Conservation (phyloP, 2,888 invertebrate genomes). For the Morinoia aosen region DNA sequence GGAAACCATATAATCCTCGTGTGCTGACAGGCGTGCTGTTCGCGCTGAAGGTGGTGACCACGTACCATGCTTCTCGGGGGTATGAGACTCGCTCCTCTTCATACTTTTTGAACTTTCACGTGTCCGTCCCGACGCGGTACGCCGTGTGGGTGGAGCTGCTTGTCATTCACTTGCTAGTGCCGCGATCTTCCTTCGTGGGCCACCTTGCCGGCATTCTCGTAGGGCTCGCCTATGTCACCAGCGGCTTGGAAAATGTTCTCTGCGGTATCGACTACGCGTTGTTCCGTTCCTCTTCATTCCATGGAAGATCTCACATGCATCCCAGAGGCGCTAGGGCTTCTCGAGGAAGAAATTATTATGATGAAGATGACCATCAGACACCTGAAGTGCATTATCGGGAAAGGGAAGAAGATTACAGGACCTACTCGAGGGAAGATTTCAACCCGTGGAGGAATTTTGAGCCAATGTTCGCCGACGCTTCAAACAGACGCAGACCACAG, state of each 20-base stretch:
- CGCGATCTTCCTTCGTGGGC: conserved; percentile 78
- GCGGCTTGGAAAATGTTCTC: conserved; percentile 70
- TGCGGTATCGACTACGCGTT: conserved; percentile 30
- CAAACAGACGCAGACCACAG: neutral
- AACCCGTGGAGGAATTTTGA: conserved; percentile 14
- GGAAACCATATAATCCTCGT: neutral
- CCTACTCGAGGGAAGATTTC: conserved; percentile 36
- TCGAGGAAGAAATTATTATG: neutral
- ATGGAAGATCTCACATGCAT: neutral
- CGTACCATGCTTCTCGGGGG: conserved; percentile 69
- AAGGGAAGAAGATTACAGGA: conserved; percentile 19
- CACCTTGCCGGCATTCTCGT: conserved; percentile 78
- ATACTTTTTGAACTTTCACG: conserved; percentile 53
- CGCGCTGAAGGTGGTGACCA: conserved; percentile 77
- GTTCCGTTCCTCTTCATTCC: neutral
- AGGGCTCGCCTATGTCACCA: conserved; percentile 76
- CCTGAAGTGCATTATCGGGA: neutral
- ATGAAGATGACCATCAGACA: neutral
- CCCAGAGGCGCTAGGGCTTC: neutral
- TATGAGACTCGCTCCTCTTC: neutral
- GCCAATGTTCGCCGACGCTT: neutral
- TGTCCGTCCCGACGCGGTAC: conserved; percentile 73
- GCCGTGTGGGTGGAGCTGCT: conserved; percentile 78
- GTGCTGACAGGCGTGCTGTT: conserved; percentile 76
- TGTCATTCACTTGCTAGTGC: conserved; percentile 77